phyloP scores from a whole-genome alignment of 2,113 vertebrate species.

The Oenanthe oenanthe region DNA sequence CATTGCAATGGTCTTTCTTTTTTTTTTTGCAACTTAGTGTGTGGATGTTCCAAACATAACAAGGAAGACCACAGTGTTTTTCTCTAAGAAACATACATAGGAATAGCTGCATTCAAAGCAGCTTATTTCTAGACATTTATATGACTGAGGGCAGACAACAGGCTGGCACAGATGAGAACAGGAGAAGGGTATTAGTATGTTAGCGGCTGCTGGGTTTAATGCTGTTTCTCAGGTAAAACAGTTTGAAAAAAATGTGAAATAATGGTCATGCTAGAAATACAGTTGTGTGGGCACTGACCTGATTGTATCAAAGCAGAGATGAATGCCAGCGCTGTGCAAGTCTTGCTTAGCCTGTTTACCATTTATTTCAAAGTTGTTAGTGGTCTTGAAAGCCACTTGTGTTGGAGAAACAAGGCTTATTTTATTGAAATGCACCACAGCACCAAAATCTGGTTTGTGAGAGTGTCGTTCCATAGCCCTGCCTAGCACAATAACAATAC shows the following conservation, averaged over 20 bases:
- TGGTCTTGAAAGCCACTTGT: conserved; percentile 44
- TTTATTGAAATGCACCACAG: not conserved
- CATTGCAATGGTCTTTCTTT: not conserved
- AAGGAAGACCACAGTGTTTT: not conserved
- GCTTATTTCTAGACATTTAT: not conserved
- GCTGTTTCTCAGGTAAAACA: not conserved
- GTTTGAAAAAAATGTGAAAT: not conserved
- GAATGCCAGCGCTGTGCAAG: not conserved
- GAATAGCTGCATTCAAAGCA: not conserved
- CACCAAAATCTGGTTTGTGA: conserved; percentile 31
- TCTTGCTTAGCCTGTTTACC: conserved; percentile 40
- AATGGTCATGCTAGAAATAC: not conserved
- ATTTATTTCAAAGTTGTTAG: conserved; percentile 47
- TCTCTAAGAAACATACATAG: not conserved
- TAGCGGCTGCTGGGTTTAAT: not conserved
- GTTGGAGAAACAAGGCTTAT: conserved; percentile 43
- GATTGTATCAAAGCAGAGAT: conserved; percentile 9
- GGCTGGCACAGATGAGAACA: not conserved
- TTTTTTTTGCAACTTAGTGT: not conserved
- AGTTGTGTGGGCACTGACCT: not conserved
- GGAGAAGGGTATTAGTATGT: not conserved
- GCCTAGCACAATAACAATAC: conserved; percentile 24
- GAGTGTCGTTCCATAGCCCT: not conserved
- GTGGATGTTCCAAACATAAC: not conserved
- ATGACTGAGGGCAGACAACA: not conserved